Evolutionary conservation across 2,797 vertebrate genomes (phyloP).

Genomic region (Parauchenoglanis ngamensis): DNA sequence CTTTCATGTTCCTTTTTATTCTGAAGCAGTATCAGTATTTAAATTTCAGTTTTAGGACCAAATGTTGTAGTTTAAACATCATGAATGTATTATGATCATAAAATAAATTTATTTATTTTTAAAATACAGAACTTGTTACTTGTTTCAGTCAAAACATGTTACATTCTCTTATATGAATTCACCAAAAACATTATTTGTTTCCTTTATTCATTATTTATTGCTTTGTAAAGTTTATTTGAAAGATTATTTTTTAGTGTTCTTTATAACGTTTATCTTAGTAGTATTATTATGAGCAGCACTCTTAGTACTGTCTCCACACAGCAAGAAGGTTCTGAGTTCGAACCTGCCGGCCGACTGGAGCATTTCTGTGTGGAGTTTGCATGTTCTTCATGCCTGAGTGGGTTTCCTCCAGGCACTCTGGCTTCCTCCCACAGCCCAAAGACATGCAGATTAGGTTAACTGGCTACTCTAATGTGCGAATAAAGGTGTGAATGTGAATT

Average conservation of each 20-base stretch:
- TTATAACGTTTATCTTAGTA: background rate
- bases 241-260: background rate
- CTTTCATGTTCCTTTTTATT: background rate
- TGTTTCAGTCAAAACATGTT: background rate
- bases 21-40: background rate
- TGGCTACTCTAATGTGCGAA: too few species aligned
- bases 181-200: background rate
- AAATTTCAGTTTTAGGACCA: background rate
- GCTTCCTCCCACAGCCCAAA: too few species aligned
- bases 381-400: too few species aligned
- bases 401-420: too few species aligned
- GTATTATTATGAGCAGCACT: background rate
- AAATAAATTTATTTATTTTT: too few species aligned
- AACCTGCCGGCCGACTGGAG: too few species aligned
- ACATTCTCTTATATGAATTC: background rate
- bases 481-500: too few species aligned
- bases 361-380: too few species aligned
- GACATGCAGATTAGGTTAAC: too few species aligned
- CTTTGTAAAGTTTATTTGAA: background rate
- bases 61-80: background rate
- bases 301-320: too few species aligned
- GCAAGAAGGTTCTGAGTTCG: too few species aligned
- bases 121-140: too few species aligned
- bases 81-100: background rate
- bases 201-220: background rate